A percentile compares a stretch with the other conserved stretches of the same genome.
These are phyloP conservation scores for Geococcyx californianus DNA, from an alignment of 2,113 vertebrate species.

Conservation along the genomic window DNA sequence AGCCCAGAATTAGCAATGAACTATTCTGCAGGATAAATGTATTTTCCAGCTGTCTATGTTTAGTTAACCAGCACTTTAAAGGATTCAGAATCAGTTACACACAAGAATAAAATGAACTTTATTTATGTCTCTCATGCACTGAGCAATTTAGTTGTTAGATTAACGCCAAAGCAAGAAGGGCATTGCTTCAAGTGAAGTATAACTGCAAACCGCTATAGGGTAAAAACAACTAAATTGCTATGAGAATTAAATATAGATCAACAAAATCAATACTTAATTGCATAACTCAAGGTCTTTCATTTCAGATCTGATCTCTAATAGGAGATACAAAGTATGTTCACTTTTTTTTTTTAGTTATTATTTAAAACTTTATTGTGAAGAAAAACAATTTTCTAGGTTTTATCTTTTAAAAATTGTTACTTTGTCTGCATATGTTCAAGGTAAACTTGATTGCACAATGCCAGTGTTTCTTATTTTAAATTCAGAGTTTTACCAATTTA, in stretches of 20 bases:
- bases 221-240: conserved; percentile 70
- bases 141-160: conserved; percentile 74
- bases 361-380: conserved; percentile 58
- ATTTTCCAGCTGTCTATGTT: conserved; percentile 56
- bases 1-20: not conserved
- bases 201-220: conserved; percentile 48
- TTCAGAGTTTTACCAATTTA: conserved; percentile 41
- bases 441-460: conserved; percentile 50
- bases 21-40: conserved; percentile 37
- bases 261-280: conserved; percentile 82
- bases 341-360: conserved; percentile 64
- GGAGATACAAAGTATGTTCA: conserved; percentile 59
- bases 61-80: conserved; percentile 61
- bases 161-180: conserved; percentile 61
- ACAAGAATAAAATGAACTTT: conserved; percentile 62
- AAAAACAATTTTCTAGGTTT: conserved; percentile 51
- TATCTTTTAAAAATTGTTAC: conserved; percentile 11
- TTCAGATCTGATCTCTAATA: conserved; percentile 70
- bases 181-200: conserved; percentile 64
- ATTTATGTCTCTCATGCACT: conserved; percentile 66
- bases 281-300: conserved; percentile 71
- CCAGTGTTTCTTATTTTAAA: conserved; percentile 44
- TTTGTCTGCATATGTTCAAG: conserved; percentile 39
- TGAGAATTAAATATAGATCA: conserved; percentile 78
- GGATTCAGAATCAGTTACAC: conserved; percentile 31